Conservation (phyloP, 2,888 invertebrate species). For the Agonopterix arenella region DNA sequence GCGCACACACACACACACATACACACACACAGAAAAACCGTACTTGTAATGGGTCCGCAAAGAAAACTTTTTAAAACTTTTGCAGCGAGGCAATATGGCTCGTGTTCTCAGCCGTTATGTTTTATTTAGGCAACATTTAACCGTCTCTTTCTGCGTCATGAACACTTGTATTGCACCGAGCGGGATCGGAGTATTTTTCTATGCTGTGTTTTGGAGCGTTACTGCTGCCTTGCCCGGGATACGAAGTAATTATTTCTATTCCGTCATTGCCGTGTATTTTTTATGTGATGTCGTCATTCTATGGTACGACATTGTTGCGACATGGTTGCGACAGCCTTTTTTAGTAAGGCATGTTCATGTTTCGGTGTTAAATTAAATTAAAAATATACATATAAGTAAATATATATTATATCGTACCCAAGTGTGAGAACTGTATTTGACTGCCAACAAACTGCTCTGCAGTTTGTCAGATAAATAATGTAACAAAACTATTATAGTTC, state of each 20-base stretch:
- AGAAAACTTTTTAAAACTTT: slow-evolving; percentile 78
- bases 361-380: too few relatives aligned
- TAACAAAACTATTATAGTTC: too few relatives aligned
- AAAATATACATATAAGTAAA: too few relatives aligned
- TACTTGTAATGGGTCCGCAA: slow-evolving; percentile 77
- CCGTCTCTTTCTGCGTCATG: slow-evolving; percentile 47
- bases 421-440: too few relatives aligned
- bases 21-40: slow-evolving; percentile 55
- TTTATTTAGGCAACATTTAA: slow-evolving; percentile 70
- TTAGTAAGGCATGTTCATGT: too few relatives aligned
- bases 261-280: slow-evolving; percentile 75
- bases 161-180: slow-evolving; percentile 28
- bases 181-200: slow-evolving; percentile 44
- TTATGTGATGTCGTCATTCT: slow-evolving; percentile 57
- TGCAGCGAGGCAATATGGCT: slow-evolving; percentile 77
- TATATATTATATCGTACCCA: too few relatives aligned
- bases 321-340: too few relatives aligned
- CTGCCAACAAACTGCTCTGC: too few relatives aligned
- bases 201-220: slow-evolving; percentile 31
- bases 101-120: slow-evolving; percentile 75
- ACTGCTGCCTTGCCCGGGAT: slow-evolving; percentile 72
- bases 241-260: slow-evolving; percentile 77
- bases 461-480: too few relatives aligned
- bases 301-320: neutral
- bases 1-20: slow-evolving; percentile 52